Evolutionary conservation across 2,797 vertebrate genomes (phyloP).

Genomic region (Dicrostonyx torquatus): DNA sequence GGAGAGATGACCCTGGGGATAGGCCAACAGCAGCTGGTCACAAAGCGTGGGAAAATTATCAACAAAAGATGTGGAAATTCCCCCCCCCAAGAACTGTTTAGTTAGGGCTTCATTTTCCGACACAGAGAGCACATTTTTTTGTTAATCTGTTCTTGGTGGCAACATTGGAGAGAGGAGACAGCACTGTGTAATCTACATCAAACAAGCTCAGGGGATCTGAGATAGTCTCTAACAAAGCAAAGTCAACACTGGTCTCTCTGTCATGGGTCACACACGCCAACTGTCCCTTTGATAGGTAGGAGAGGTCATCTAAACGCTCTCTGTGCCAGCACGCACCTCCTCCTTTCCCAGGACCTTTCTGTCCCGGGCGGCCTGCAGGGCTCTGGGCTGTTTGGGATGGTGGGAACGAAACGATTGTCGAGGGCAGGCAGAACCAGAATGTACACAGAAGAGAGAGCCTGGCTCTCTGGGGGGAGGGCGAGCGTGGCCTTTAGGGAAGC

Average conservation of each 20-base stretch:
- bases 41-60: slow-evolving; percentile 84
- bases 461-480: background rate
- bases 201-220: slow-evolving; percentile 42
- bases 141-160: slow-evolving; percentile 82
- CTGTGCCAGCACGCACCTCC: slow-evolving; percentile 62
- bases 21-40: slow-evolving; percentile 75
- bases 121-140: slow-evolving; percentile 82
- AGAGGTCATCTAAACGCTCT: slow-evolving; percentile 81
- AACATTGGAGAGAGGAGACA: slow-evolving; percentile 79
- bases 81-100: slow-evolving; percentile 82
- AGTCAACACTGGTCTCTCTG: slow-evolving; percentile 75
- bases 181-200: slow-evolving; percentile 81
- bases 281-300: slow-evolving; percentile 80
- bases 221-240: slow-evolving; percentile 76
- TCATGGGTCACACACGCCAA: slow-evolving; percentile 74
- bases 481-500: background rate
- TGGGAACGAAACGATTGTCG: background rate
- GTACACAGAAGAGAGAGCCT: background rate
- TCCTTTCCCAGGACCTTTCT: slow-evolving; percentile 52
- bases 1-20: slow-evolving; percentile 66
- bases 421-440: background rate
- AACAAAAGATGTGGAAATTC: slow-evolving; percentile 72
- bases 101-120: slow-evolving; percentile 83
- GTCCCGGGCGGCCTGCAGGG: background rate
- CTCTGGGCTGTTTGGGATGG: background rate